Base-by-base conservation (phyloP, 1,140 invertebrate genomes). In the Ditylenchus dipsaci region DNA sequence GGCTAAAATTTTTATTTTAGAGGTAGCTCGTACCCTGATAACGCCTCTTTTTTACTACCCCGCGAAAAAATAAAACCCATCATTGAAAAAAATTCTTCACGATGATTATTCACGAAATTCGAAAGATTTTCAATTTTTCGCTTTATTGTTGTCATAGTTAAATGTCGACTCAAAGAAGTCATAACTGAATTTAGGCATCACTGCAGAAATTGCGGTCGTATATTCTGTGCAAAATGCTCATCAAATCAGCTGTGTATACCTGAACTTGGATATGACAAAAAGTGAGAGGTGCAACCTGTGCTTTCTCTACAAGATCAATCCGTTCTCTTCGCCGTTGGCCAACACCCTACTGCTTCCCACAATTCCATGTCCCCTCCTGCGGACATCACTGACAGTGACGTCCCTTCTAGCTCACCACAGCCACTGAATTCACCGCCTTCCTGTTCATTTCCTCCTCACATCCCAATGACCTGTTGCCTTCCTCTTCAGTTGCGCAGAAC, bases 151-250 rank as follows among this genome's bases (percentile, higher is more conserved):
- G 33, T 38, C 11, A 38, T 5, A 11, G 3, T 38, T 38, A 38
- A 53, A 53, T 21, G n/a, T 53, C 15, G 15, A 53, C 3, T 53
- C 8, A 5, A 3, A 7, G 15, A 53, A 53, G 23, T 53, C 23
- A 21, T 3, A 53, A 7, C 15, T 19, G 11, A 45, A 7, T 53
- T 53, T 17, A 53, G 94, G 27, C 95, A 98, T 73, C 76, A 78
- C 58, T 78, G 76, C 64, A 65, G 76, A 17, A 80, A 78, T 59
- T 78, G 76, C 63, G 76, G 76, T 47, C 63, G 76, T 33, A 74
- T 78, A n/a, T 82, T 83, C 42, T 83, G 80, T 56, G 53, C 67
- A 53, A 70, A 69, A 27, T 82, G 80, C 45, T 83, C 82, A 15
- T 53, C 71, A 9, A 76, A 83, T 61, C 47, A 61, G 23, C 67